Evolutionary conservation across 2,113 vertebrate species (phyloP).

Genomic region (human): GRCh38 chr5:94749001-94749500

Average conservation of each 20-base stretch:
- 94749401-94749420: no score
- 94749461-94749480: no score
- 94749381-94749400: no score
- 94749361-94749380: no score
- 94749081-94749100: constrained; percentile 39
- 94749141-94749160: not conserved
- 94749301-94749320: not conserved
- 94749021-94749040: constrained; percentile 10
- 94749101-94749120: constrained; percentile 46
- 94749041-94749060: not conserved
- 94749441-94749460: no score
- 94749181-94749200: not conserved
- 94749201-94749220: not conserved
- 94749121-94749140: constrained; percentile 32
- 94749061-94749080: constrained; percentile 43
- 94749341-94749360: not conserved
- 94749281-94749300: not conserved
- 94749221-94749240: not conserved
- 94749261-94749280: not conserved
- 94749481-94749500: no score
- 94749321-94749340: not conserved
- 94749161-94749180: constrained; percentile 16
- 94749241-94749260: not conserved
- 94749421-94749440: no score
- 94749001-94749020: not conserved